Percentiles rank a stretch among this genome's conserved stretches.
Conservation (phyloP, 2,888 invertebrate genomes). For the Eilema depressum region DNA sequence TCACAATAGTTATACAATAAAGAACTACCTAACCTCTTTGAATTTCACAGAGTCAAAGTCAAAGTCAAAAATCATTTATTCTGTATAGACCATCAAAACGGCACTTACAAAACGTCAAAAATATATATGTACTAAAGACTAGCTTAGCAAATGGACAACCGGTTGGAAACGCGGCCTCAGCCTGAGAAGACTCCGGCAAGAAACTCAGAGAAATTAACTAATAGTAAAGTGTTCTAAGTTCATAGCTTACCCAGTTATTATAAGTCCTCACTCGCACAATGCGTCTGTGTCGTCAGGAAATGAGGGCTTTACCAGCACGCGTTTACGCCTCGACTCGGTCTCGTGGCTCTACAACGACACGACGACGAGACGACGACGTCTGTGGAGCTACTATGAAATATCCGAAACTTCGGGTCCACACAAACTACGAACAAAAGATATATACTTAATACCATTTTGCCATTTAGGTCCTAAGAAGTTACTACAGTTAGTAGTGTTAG, state of each 20-base stretch:
- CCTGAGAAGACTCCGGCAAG: too few relatives aligned
- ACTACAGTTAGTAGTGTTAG: too few relatives aligned
- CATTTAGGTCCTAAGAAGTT: too few relatives aligned
- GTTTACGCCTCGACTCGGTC: slow-evolving; percentile 11
- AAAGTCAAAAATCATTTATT: too few relatives aligned
- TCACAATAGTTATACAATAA: too few relatives aligned
- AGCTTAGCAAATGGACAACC: too few relatives aligned
- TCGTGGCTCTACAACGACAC: slow-evolving; percentile 5
- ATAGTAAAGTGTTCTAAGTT: slow-evolving; percentile 16
- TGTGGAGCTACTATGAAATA: background rate
- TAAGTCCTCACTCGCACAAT: slow-evolving; percentile 19
- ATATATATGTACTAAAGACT: too few relatives aligned
- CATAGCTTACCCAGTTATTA: background rate
- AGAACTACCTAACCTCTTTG: background rate
- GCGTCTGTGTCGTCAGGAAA: slow-evolving; percentile 24
- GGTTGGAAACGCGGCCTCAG: too few relatives aligned
- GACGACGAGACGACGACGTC: background rate
- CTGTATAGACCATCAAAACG: too few relatives aligned
- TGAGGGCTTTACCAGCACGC: slow-evolving; percentile 16
- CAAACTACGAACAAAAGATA: background rate
- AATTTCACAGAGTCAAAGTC: too few relatives aligned
- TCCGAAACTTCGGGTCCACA: background rate
- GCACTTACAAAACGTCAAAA: too few relatives aligned
- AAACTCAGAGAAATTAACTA: background rate
- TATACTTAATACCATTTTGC: too few relatives aligned